Evolutionary conservation across 2,797 vertebrate species (phyloP).

Genomic region (Bovichtus variegatus): DNA sequence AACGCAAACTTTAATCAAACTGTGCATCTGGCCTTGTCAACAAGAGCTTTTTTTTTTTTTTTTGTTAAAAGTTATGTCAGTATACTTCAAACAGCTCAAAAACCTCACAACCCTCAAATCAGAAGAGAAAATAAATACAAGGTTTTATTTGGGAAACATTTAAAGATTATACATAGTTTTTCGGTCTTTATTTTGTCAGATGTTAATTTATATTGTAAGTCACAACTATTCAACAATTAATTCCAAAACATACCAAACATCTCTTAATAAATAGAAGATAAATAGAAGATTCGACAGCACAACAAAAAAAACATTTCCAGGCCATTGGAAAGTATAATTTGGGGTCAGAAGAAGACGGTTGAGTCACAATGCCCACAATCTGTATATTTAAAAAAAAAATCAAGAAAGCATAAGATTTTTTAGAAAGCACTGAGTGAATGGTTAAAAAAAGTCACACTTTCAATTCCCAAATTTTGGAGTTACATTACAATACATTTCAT

Average conservation of each 20-base stretch:
- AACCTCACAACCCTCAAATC: neutral
- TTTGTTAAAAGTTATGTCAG: conserved; percentile 8
- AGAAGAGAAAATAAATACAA: too few species aligned
- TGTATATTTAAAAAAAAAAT: neutral
- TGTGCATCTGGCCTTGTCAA: conserved; percentile 29
- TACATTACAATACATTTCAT: too few species aligned
- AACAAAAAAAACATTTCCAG: too few species aligned
- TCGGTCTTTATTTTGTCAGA: neutral
- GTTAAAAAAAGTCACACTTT: too few species aligned
- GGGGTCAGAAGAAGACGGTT: neutral
- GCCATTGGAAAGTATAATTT: neutral
- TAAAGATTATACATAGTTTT: too few species aligned
- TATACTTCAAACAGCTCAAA: neutral
- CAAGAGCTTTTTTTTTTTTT: conserved; percentile 12
- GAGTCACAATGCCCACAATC: neutral
- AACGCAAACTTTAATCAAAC: conserved; percentile 55
- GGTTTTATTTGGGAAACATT: too few species aligned
- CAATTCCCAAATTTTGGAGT: too few species aligned
- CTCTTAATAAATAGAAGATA: neutral
- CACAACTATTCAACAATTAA: neutral
- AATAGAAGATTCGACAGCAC: too few species aligned
- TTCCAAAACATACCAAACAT: neutral
- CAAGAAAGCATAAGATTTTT: neutral
- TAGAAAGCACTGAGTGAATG: neutral
- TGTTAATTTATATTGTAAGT: neutral